These are phyloP conservation scores for Papilio gigon DNA, from an alignment of 2,888 invertebrate species.

Conservation along the genomic window DNA sequence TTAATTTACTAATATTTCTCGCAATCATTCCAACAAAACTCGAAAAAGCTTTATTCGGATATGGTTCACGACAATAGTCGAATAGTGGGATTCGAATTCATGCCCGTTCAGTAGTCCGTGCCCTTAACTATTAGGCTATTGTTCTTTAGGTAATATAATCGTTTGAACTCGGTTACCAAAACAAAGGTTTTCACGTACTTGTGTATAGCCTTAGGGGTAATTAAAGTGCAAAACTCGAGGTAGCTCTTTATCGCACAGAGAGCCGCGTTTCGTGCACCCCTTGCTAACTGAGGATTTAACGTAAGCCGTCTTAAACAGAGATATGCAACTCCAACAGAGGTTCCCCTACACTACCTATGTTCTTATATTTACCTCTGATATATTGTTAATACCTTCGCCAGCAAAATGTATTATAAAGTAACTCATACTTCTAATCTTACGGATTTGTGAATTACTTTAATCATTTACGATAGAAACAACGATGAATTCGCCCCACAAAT, in stretches of 20 bases:
- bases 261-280: conserved; percentile 16
- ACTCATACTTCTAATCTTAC: not conserved
- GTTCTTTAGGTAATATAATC: not conserved
- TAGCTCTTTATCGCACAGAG: conserved; percentile 21
- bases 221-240: conserved; percentile 18
- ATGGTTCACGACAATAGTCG: too few relatives aligned
- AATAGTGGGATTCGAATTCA: too few relatives aligned
- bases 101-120: too few relatives aligned
- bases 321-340: conserved; percentile 19
- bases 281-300: conserved; percentile 24
- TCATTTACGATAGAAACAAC: too few relatives aligned
- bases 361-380: conserved; percentile 16
- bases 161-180: not conserved
- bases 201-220: not conserved
- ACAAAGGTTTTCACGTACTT: too few relatives aligned
- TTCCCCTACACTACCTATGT: conserved; percentile 9
- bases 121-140: too few relatives aligned
- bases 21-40: too few relatives aligned
- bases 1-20: too few relatives aligned
- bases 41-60: too few relatives aligned
- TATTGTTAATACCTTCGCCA: conserved; percentile 2
- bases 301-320: conserved; percentile 34
- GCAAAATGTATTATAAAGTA: not conserved
- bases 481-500: too few relatives aligned
- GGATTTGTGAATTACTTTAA: too few relatives aligned